phyloP scores from a whole-genome alignment of 2,113 vertebrate species.

The Phycodurus eques region DNA sequence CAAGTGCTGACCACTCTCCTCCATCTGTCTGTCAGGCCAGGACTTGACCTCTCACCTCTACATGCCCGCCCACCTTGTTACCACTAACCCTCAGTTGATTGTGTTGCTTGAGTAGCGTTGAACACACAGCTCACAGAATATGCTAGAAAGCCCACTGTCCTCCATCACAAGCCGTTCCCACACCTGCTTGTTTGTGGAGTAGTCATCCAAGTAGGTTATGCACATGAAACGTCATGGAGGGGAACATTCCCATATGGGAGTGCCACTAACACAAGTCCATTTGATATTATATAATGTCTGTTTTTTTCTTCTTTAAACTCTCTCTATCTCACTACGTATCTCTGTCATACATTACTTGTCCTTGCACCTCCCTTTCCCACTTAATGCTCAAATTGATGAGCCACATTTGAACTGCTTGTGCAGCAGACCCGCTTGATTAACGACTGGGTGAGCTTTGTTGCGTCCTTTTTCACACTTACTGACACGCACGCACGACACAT shows the following conservation, averaged over 20 bases:
- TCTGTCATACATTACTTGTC: slow-evolving; percentile 27
- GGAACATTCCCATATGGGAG: not conserved
- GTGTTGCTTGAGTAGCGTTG: slow-evolving; percentile 44
- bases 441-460: slow-evolving; percentile 79
- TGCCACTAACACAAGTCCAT: not conserved
- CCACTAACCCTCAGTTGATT: slow-evolving; percentile 54
- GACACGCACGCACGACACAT: slow-evolving; percentile 7
- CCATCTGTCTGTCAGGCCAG: slow-evolving; percentile 67
- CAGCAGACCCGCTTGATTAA: slow-evolving; percentile 84
- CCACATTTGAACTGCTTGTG: slow-evolving; percentile 84
- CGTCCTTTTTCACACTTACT: slow-evolving; percentile 72
- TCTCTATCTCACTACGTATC: not conserved
- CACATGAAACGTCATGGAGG: not conserved
- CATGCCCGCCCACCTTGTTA: slow-evolving; percentile 63
- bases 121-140: not conserved
- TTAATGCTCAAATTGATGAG: slow-evolving; percentile 87
- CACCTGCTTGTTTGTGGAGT: not conserved
- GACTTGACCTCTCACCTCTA: slow-evolving; percentile 64
- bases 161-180: too few relatives aligned
- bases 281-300: not conserved
- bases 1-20: slow-evolving; percentile 62
- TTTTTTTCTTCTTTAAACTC: not conserved
- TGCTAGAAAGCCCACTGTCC: not conserved
- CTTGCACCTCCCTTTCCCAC: slow-evolving; percentile 62
- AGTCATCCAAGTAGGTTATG: not conserved